These are phyloP conservation scores for Camelus bactrianus DNA, from an alignment of 2,113 vertebrate species.

Conservation along the genomic window DNA sequence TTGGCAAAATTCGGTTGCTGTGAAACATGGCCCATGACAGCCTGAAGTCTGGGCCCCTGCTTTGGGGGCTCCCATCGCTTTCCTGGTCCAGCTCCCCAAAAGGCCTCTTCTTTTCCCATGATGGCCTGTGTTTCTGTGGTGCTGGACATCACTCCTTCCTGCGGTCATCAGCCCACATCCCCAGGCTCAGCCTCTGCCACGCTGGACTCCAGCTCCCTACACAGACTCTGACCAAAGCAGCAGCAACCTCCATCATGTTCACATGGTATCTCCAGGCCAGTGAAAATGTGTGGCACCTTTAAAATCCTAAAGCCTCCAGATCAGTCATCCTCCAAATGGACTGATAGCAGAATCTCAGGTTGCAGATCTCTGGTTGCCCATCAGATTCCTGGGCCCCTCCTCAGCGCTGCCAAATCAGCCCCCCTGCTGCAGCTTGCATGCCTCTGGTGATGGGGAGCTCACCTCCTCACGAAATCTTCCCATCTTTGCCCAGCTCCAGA, in stretches of 20 bases:
- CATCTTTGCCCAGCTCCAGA: neutral
- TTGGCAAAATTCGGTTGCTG: neutral
- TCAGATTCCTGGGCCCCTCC: neutral
- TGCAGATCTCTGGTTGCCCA: neutral
- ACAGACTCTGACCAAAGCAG: neutral
- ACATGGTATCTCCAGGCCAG: neutral
- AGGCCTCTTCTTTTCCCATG: neutral
- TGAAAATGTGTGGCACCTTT: neutral
- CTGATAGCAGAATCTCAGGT: neutral
- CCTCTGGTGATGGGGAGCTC: neutral
- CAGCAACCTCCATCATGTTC: accelerated
- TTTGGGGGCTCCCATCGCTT: neutral
- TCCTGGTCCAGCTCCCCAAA: neutral
- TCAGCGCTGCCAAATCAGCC: neutral
- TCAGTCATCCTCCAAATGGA: neutral
- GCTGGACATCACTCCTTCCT: neutral
- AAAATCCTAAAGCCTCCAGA: neutral
- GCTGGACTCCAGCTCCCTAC: neutral
- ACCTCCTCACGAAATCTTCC: neutral
- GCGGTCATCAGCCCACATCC: too few species aligned
- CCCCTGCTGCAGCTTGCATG: neutral
- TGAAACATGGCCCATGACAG: neutral
- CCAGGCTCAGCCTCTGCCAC: neutral
- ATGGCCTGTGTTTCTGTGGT: neutral
- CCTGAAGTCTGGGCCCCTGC: neutral